Base-by-base conservation (phyloP, 2,888 invertebrate genomes). In the Scelioninae gen. 1 region DNA sequence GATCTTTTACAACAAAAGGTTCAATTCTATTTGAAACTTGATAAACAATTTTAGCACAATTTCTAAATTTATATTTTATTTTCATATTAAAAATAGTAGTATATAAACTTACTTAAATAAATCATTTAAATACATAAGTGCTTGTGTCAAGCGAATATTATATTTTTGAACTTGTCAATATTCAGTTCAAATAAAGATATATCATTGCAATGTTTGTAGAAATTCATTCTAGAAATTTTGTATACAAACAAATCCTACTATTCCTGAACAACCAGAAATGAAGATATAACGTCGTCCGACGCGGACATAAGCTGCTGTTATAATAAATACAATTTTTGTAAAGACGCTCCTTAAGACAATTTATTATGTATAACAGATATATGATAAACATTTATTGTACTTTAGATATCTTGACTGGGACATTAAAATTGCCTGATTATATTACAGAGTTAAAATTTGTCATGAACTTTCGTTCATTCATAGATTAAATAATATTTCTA, bases 1-100 rank as follows among this genome's bases (percentile, higher is more conserved):
- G n/a, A n/a, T n/a, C n/a, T n/a, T n/a, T n/a, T n/a, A n/a, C n/a
- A n/a, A n/a, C n/a, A n/a, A n/a, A n/a, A n/a, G n/a, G n/a, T n/a
- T n/a, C n/a, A n/a, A n/a, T n/a, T 0, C 98, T 99, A 29, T 23
- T 23, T 23, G 1, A 23, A 23, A 23, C 23, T 23, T 23, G 1
- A 23, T 2, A 4, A 2, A 23, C 1, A 23, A 23, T 23, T 23
- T 23, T 4, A 23, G 23, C 4, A 4, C 4, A 23, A n/a, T 23
- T 23, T 23, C 4, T 23, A 23, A 23, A 23, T 23, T 23, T 23
- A 23, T 23, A 23, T 23, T 23, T 23, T 23, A 2, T 4, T 23
- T 23, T 2, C 4, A 23, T 23, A 1, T 23, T 23, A 4, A 23
- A 4, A 1, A 23, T 23, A 23, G 23, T 23, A 23, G 4, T 23